Percentiles rank a stretch among this genome's conserved stretches.
Evolutionary conservation across 2,888 invertebrate species (phyloP).

Genomic region (Tanypteryx hageni): DNA sequence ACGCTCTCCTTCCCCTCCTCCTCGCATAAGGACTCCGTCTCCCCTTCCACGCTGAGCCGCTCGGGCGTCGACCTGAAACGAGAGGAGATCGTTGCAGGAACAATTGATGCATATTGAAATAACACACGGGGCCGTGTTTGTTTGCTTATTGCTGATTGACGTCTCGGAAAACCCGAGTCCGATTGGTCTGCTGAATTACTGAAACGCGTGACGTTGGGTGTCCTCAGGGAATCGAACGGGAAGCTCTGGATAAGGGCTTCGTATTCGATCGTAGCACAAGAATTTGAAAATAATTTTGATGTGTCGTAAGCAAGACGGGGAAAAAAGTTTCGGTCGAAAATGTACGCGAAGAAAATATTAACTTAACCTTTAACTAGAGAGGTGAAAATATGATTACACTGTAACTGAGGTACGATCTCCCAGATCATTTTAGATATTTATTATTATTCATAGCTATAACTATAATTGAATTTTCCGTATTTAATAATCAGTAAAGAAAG

Average conservation of each 20-base stretch:
- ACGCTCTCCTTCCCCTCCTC: conserved; percentile 38
- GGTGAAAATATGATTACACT: too few relatives aligned
- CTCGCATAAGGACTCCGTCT: conserved; percentile 38
- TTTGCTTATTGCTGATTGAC: conserved; percentile 22
- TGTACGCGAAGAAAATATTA: too few relatives aligned
- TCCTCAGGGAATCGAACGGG: not conserved
- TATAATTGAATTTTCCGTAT: too few relatives aligned
- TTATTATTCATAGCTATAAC: too few relatives aligned
- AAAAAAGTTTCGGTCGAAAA: too few relatives aligned
- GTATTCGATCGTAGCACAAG: not conserved
- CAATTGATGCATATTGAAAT: conserved; percentile 46
- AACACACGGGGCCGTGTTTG: not conserved
- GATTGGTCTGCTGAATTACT: not conserved
- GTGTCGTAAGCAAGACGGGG: not conserved
- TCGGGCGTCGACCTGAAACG: conserved; percentile 60
- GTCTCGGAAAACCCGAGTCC: not conserved
- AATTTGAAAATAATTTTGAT: not conserved
- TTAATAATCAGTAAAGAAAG: too few relatives aligned
- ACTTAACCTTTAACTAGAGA: too few relatives aligned
- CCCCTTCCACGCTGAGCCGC: conserved; percentile 28
- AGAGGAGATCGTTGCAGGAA: conserved; percentile 34
- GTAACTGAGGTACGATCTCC: too few relatives aligned
- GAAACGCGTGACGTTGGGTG: not conserved
- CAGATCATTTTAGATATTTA: too few relatives aligned
- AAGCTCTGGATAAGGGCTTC: not conserved